phyloP scores from a whole-genome alignment of 2,797 vertebrate species.

The Dallia pectoralis region DNA sequence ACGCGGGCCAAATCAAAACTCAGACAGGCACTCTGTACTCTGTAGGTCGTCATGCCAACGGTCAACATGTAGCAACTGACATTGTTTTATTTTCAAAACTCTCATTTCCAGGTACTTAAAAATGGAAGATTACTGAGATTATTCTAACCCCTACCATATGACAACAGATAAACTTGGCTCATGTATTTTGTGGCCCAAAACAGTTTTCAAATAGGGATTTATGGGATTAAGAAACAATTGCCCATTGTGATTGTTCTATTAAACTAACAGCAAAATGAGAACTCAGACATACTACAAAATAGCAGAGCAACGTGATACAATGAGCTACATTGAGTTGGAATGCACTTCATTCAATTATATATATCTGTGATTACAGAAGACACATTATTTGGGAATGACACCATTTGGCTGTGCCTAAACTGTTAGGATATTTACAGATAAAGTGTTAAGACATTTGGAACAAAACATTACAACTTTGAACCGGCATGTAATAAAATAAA shows the following conservation, averaged over 20 bases:
- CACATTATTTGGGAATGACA: not conserved
- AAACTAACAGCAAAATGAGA: conserved; percentile 10
- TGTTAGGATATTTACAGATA: not conserved
- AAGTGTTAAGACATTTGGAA: not conserved
- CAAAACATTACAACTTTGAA: not conserved
- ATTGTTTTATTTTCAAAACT: conserved; percentile 23
- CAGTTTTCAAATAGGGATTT: conserved; percentile 31
- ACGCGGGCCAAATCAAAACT: conserved; percentile 36
- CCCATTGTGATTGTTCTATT: conserved; percentile 3
- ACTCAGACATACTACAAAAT: not conserved
- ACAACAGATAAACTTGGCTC: conserved; percentile 11
- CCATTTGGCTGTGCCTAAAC: not conserved
- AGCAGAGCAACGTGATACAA: not conserved
- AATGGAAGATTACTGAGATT: not conserved
- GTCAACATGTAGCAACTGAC: conserved; percentile 18
- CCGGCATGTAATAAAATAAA: not conserved
- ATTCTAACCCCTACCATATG: conserved; percentile 14
- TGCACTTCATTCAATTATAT: not conserved
- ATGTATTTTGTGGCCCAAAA: not conserved
- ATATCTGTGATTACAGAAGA: not conserved
- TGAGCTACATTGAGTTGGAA: not conserved
- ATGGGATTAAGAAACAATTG: conserved; percentile 30
- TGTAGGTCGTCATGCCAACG: not conserved
- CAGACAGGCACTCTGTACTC: not conserved
- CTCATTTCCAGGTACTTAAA: not conserved